These are phyloP conservation scores for Coptodon bakossiorum DNA, from an alignment of 2,113 vertebrate species.

Conservation along the genomic window DNA sequence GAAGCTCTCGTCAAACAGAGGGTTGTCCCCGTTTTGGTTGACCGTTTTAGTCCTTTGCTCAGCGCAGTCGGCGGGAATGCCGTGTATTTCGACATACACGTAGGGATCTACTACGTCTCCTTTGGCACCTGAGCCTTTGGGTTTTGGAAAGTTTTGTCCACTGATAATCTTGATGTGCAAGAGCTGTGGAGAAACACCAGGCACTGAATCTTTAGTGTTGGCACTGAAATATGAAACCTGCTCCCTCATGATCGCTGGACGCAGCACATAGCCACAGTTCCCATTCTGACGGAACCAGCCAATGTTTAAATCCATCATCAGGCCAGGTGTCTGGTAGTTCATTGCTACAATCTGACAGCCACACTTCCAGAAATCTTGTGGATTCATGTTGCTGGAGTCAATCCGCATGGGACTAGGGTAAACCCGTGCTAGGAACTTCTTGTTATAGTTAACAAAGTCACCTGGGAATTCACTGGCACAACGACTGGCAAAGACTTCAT, in stretches of 20 bases:
- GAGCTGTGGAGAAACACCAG: slow-evolving; percentile 94
- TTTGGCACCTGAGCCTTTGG: slow-evolving; percentile 96
- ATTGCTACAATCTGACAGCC: slow-evolving; percentile 97
- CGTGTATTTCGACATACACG: slow-evolving; percentile 95
- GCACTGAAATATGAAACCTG: slow-evolving; percentile 97
- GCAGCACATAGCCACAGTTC: slow-evolving; percentile 92
- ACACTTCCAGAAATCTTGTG: slow-evolving; percentile 98
- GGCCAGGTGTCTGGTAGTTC: slow-evolving; percentile 95
- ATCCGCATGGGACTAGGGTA: slow-evolving; percentile 98
- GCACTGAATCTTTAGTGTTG: slow-evolving; percentile 95
- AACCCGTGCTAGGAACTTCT: slow-evolving; percentile 88
- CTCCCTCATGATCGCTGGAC: slow-evolving; percentile 96
- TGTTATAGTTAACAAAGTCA: slow-evolving; percentile 98
- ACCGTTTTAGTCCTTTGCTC: slow-evolving; percentile 96
- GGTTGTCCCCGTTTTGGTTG: slow-evolving; percentile 93
- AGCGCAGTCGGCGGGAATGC: slow-evolving; percentile 94
- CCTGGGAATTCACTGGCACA: slow-evolving; percentile 90
- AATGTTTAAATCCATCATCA: slow-evolving; percentile 98
- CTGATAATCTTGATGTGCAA: slow-evolving; percentile 98
- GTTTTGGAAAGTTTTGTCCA: slow-evolving; percentile 96
- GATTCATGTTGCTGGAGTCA: slow-evolving; percentile 99
- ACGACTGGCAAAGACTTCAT: slow-evolving; percentile 90
- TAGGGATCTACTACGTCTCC: slow-evolving; percentile 97
- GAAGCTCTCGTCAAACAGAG: slow-evolving; percentile 97
- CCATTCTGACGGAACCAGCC: slow-evolving; percentile 98